phyloP scores from a whole-genome alignment of 1,140 invertebrate genomes.

The Pseudoatta argentina region DNA sequence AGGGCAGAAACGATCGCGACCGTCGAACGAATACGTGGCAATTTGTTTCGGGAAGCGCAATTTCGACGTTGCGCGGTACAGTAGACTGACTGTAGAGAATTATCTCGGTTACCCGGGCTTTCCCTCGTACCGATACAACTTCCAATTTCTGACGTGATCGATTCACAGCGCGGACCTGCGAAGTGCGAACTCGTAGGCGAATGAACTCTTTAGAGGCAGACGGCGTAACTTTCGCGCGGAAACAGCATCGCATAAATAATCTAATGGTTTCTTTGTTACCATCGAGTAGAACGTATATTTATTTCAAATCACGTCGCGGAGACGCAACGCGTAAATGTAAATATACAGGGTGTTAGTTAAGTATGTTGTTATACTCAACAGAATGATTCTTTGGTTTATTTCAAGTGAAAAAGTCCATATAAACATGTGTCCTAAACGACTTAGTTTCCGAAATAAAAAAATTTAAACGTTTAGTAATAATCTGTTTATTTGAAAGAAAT shows the following conservation, averaged over 20 bases:
- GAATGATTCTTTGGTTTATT: too few relatives aligned
- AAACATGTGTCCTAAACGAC: too few relatives aligned
- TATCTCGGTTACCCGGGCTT: not conserved
- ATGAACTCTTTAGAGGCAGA: conserved; percentile 29
- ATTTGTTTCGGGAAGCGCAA: conserved; percentile 20
- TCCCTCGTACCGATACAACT: not conserved
- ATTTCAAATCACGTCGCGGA: conserved; percentile 42
- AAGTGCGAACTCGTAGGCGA: not conserved
- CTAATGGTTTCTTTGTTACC: conserved; percentile 46
- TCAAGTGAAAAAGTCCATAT: too few relatives aligned
- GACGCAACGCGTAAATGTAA: not conserved
- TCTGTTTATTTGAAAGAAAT: too few relatives aligned
- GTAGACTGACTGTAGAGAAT: not conserved
- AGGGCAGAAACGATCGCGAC: conserved; percentile 31
- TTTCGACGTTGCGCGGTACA: not conserved
- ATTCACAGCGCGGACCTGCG: not conserved
- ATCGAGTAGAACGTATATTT: not conserved
- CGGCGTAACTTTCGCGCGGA: not conserved
- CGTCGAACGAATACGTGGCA: not conserved
- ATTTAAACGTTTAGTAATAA: too few relatives aligned
- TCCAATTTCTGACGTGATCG: conserved; percentile 21
- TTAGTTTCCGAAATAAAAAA: too few relatives aligned
- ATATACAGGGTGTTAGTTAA: too few relatives aligned
- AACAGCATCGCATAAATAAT: conserved; percentile 28
- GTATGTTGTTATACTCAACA: too few relatives aligned